Percentiles rank a stretch among this genome's conserved stretches.
phyloP scores from a whole-genome alignment of 2,113 vertebrate species.

The Lampris megalopsis region DNA sequence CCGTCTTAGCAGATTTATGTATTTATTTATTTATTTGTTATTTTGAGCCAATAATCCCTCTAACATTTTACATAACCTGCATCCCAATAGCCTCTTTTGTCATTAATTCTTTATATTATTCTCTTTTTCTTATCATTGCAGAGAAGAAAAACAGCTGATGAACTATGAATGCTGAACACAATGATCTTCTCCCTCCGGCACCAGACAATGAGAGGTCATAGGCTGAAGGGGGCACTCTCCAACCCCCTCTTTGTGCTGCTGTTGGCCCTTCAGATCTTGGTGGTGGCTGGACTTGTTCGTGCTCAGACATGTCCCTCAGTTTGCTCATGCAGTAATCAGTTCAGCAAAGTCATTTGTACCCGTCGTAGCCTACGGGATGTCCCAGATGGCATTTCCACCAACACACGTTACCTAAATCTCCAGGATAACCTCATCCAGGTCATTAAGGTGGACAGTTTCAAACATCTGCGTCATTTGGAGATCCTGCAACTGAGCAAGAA shows the following conservation, averaged over 20 bases:
- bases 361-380: constrained; percentile 81
- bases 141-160: constrained; percentile 91
- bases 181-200: constrained; percentile 99
- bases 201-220: constrained; percentile 99
- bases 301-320: constrained; percentile 84
- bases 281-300: constrained; percentile 92
- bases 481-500: constrained; percentile 85
- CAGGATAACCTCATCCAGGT: constrained; percentile 86
- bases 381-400: constrained; percentile 84
- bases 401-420: constrained; percentile 84
- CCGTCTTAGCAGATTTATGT: neutral
- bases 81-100: neutral
- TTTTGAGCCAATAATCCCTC: neutral
- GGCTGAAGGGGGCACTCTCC: constrained; percentile 99
- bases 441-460: constrained; percentile 86
- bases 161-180: constrained; percentile 99
- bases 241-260: constrained; percentile 98
- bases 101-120: constrained; percentile 28
- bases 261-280: constrained; percentile 96
- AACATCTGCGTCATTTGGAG: constrained; percentile 83
- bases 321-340: constrained; percentile 85
- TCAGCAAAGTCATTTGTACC: constrained; percentile 86
- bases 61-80: neutral
- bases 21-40: constrained; percentile 21
- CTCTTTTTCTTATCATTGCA: constrained; percentile 82